Percentiles rank a stretch among this genome's conserved stretches.
These are phyloP conservation scores for Leptothorax acervorum DNA, from an alignment of 2,888 invertebrate species.

Conservation along the genomic window DNA sequence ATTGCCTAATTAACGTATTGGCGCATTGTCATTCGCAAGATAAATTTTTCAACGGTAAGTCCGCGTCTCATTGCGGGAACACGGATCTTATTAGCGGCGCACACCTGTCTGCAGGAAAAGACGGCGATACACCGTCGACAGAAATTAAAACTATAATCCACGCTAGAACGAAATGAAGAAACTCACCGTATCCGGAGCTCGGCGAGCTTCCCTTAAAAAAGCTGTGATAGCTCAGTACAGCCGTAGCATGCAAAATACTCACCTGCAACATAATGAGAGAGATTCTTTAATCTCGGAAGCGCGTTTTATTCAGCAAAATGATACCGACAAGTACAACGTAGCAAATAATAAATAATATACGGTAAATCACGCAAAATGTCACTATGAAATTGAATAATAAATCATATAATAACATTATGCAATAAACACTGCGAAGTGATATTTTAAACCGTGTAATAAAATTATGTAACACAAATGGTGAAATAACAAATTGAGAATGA, in stretches of 20 bases:
- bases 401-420: neutral
- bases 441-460: neutral
- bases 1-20: neutral
- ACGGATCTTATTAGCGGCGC: constrained; percentile 28
- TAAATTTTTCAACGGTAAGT: neutral
- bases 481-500: neutral
- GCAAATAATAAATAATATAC: neutral
- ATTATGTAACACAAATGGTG: neutral
- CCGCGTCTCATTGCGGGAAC: neutral
- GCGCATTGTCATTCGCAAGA: neutral
- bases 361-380: neutral
- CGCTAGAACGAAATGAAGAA: constrained; percentile 11
- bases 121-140: constrained; percentile 28
- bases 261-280: constrained; percentile 44
- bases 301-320: neutral
- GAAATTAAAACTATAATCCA: constrained; percentile 46
- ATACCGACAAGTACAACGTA: neutral
- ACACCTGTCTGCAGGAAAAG: neutral
- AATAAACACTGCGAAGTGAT: neutral
- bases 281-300: constrained; percentile 1
- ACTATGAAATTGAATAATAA: neutral
- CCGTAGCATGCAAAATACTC: constrained; percentile 26
- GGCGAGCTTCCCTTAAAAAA: constrained; percentile 1
- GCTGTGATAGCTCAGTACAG: neutral
- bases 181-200: constrained; percentile 27